Percentiles rank a stretch among this genome's conserved stretches.
phyloP scores from a whole-genome alignment of 2,888 invertebrate species.

The Drosophila bunnanda region DNA sequence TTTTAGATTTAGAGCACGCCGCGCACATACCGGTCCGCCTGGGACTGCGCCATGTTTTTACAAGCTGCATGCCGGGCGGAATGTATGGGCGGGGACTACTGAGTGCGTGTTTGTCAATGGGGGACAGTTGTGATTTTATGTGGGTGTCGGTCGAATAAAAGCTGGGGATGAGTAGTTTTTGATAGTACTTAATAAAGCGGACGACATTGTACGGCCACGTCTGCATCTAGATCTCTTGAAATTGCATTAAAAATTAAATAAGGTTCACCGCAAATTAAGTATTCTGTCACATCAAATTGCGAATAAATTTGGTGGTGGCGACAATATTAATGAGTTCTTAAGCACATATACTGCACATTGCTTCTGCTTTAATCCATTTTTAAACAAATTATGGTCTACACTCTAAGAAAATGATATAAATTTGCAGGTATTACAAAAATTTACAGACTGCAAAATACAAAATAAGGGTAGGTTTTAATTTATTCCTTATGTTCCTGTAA shows the following conservation, averaged over 20 bases:
- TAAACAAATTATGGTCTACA: constrained; percentile 33
- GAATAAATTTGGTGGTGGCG: constrained; percentile 33
- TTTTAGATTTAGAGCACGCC: constrained; percentile 62
- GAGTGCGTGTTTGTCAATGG: constrained; percentile 25
- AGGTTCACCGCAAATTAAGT: constrained; percentile 14
- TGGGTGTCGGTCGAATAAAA: constrained; percentile 52
- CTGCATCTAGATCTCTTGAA: not conserved
- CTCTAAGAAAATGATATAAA: not conserved
- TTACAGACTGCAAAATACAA: not conserved
- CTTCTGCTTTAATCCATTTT: constrained; percentile 54
- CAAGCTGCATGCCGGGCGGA: constrained; percentile 34
- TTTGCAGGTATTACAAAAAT: not conserved
- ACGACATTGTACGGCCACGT: not conserved
- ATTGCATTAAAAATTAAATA: not conserved
- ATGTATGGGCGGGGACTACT: constrained; percentile 2
- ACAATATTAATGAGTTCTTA: constrained; percentile 61
- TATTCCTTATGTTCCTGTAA: not conserved
- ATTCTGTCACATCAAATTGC: constrained; percentile 9
- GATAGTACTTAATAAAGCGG: not conserved
- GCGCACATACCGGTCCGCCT: constrained; percentile 46
- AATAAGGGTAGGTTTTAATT: not conserved
- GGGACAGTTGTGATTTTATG: constrained; percentile 53
- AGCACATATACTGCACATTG: constrained; percentile 53
- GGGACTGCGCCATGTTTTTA: constrained; percentile 44
- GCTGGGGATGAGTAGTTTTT: constrained; percentile 8